Evolutionary conservation across 2,797 vertebrate species (phyloP).

Genomic region (Chaenodraco wilsoni): DNA sequence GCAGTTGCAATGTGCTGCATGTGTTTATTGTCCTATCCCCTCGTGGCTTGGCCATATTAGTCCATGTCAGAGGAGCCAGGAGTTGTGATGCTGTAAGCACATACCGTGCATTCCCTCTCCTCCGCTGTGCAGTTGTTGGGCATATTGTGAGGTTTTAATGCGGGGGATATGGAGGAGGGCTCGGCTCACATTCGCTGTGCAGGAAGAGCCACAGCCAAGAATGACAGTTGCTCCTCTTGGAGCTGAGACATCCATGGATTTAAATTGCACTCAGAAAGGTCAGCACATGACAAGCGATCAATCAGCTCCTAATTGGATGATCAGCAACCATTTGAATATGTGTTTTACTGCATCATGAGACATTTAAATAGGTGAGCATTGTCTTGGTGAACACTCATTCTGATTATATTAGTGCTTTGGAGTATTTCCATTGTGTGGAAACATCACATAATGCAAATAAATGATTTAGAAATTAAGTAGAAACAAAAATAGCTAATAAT

Average conservation of each 20-base stretch:
- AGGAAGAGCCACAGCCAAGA: slow-evolving; percentile 87
- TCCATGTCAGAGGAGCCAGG: slow-evolving; percentile 84
- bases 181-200: slow-evolving; percentile 85
- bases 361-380: slow-evolving; percentile 16
- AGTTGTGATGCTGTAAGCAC: slow-evolving; percentile 86
- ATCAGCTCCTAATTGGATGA: slow-evolving; percentile 69
- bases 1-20: slow-evolving; percentile 28
- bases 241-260: slow-evolving; percentile 86
- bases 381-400: neutral
- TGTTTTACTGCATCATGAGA: slow-evolving; percentile 16
- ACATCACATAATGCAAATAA: neutral
- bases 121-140: slow-evolving; percentile 91
- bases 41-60: slow-evolving; percentile 82
- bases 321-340: slow-evolving; percentile 57
- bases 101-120: slow-evolving; percentile 90
- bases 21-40: slow-evolving; percentile 59
- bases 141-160: slow-evolving; percentile 90
- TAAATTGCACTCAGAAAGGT: slow-evolving; percentile 82
- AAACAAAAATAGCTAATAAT: neutral
- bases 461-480: neutral
- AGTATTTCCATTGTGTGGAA: neutral
- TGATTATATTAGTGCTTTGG: neutral
- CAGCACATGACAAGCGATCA: slow-evolving; percentile 72
- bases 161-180: slow-evolving; percentile 77
- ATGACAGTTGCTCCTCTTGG: slow-evolving; percentile 90